Conservation (phyloP, 1,140 invertebrate genomes). For the Solen grandis region DNA sequence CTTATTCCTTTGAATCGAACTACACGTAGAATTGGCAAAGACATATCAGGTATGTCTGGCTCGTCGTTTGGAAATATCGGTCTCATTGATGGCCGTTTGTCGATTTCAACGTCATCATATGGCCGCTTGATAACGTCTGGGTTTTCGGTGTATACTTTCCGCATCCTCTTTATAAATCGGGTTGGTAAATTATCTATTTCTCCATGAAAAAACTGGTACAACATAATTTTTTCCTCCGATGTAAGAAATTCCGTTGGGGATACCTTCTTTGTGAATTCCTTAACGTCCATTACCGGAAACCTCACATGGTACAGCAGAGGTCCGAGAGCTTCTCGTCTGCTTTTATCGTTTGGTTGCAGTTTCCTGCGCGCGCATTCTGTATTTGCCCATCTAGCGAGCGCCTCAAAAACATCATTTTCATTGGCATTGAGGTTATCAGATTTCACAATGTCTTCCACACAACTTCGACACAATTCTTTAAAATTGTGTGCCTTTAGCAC, state of each 20-base stretch:
- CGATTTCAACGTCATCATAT: neutral
- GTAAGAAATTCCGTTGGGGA: constrained; percentile 18
- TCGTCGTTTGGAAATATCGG: neutral
- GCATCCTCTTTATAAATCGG: neutral
- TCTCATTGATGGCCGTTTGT: neutral
- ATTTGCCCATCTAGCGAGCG: constrained; percentile 36
- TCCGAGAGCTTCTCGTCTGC: constrained; percentile 36
- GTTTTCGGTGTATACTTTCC: neutral
- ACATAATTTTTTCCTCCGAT: constrained; percentile 26
- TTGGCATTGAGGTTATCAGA: constrained; percentile 46
- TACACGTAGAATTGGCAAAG: neutral
- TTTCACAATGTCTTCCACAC: constrained; percentile 7
- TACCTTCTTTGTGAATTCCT: constrained; percentile 21
- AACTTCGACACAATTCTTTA: neutral
- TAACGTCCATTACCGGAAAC: constrained; percentile 35
- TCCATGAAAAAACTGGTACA: constrained; percentile 43
- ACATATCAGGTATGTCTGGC: neutral
- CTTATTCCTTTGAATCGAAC: constrained; percentile 8
- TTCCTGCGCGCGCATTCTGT: constrained; percentile 26
- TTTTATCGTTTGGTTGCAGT: neutral
- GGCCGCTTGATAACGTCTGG: neutral
- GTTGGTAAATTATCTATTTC: constrained; percentile 4
- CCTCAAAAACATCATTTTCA: constrained; percentile 42
- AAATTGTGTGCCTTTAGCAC: constrained; percentile 32
- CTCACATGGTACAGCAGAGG: constrained; percentile 27